Conservation (phyloP, 2,888 invertebrate species). For the Drosophila koepferae region DNA sequence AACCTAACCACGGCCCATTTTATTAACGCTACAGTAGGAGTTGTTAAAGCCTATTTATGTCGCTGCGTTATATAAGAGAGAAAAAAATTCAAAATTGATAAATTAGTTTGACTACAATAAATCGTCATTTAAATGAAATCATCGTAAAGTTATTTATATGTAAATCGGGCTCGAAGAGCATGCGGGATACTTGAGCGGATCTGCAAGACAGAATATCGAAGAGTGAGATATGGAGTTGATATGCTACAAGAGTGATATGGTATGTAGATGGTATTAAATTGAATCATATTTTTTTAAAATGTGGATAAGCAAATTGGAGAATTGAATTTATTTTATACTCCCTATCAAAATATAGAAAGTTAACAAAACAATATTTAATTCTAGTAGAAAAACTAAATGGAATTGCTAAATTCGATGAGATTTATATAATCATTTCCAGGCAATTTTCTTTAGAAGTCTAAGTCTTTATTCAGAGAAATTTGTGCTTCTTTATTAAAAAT, state of each 20-base stretch:
- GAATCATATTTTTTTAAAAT: neutral
- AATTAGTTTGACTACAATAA: constrained; percentile 64
- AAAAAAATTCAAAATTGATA: constrained; percentile 44
- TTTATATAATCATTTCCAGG: neutral
- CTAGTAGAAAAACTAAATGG: neutral
- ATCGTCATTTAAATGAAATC: constrained; percentile 66
- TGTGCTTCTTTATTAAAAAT: neutral
- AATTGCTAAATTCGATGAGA: neutral
- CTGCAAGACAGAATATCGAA: constrained; percentile 10
- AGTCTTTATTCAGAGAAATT: neutral
- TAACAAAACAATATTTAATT: neutral
- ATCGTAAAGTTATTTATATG: constrained; percentile 53
- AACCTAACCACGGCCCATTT: constrained; percentile 29
- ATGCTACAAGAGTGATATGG: neutral
- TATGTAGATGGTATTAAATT: neutral
- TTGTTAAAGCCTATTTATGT: constrained; percentile 71
- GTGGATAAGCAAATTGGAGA: neutral
- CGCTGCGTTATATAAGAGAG: constrained; percentile 36
- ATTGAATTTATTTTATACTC: neutral
- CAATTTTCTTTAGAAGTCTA: neutral
- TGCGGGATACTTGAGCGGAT: constrained; percentile 19
- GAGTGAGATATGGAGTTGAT: neutral
- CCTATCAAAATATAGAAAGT: no score
- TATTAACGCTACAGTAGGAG: constrained; percentile 44
- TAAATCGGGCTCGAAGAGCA: constrained; percentile 32